These are phyloP conservation scores for Mantis religiosa DNA, from an alignment of 2,888 invertebrate genomes.

Conservation along the genomic window DNA sequence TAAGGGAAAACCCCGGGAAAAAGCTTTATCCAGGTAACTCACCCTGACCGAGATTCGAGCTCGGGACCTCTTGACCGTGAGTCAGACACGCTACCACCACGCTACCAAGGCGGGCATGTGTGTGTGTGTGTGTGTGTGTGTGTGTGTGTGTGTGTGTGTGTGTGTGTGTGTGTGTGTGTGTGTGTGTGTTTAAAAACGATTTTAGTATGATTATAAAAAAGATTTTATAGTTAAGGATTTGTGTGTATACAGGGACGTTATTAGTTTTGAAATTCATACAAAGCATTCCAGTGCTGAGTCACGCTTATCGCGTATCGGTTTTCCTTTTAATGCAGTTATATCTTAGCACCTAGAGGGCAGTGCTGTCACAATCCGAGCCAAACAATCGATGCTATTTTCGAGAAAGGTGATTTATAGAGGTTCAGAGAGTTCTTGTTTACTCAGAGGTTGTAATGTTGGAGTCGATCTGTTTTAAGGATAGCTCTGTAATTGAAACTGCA, in stretches of 20 bases:
- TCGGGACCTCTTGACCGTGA: too few relatives aligned
- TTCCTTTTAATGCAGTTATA: not conserved
- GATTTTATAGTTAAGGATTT: not conserved
- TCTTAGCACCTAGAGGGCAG: not conserved
- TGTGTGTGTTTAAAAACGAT: too few relatives aligned
- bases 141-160: too few relatives aligned
- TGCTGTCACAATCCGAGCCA: not conserved
- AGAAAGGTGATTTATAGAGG: not conserved
- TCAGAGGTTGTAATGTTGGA: not conserved
- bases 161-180: too few relatives aligned
- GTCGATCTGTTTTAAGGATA: not conserved
- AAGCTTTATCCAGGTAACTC: too few relatives aligned
- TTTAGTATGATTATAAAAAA: too few relatives aligned
- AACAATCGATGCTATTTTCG: not conserved
- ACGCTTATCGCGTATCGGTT: not conserved
- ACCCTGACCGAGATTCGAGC: too few relatives aligned
- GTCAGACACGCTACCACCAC: too few relatives aligned
- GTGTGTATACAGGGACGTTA: not conserved
- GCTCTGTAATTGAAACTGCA: not conserved
- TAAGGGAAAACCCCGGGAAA: too few relatives aligned
- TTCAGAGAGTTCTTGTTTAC: not conserved
- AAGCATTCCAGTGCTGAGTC: not conserved
- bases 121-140: too few relatives aligned
- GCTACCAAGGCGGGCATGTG: too few relatives aligned
- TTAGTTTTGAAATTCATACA: not conserved